A percentile compares a stretch with the other conserved stretches of the same genome.
These are phyloP conservation scores for Gopherus evgoodei DNA, from an alignment of 2,113 vertebrate genomes.

Conservation along the genomic window DNA sequence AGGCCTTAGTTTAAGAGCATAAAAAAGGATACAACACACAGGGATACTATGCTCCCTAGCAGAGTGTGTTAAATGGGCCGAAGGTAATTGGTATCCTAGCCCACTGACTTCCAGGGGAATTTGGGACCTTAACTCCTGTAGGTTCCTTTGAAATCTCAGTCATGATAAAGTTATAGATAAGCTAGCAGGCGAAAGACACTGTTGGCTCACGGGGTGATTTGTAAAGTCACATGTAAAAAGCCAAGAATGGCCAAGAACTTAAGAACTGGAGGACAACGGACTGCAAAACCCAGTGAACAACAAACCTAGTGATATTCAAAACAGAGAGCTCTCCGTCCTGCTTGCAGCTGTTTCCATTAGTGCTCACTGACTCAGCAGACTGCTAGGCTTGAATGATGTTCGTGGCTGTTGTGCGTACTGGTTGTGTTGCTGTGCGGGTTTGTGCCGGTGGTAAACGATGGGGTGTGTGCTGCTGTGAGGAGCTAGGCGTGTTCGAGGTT, in stretches of 20 bases:
- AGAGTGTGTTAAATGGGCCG: not conserved
- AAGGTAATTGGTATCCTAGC: not conserved
- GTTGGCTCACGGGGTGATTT: not conserved
- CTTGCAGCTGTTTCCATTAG: not conserved
- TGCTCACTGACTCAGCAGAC: not conserved
- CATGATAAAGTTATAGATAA: not conserved
- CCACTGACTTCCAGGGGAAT: rapidly evolving
- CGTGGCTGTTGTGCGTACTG: not conserved
- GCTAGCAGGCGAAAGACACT: not conserved
- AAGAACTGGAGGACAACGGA: not conserved
- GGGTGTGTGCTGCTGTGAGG: not conserved
- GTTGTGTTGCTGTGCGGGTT: too few species aligned
- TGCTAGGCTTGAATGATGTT: not conserved
- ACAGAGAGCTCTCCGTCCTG: not conserved
- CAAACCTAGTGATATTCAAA: not conserved
- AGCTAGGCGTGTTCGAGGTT: not conserved
- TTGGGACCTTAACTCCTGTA: not conserved
- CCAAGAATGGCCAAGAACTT: not conserved
- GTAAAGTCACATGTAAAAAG: not conserved
- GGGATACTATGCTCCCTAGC: not conserved
- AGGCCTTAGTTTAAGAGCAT: not conserved
- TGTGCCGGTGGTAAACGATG: not conserved
- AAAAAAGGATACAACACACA: not conserved
- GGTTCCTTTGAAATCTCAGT: not conserved
- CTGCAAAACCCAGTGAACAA: not conserved